These are phyloP conservation scores for Semnornis frantzii DNA, from an alignment of 2,113 vertebrate species.

Conservation along the genomic window DNA sequence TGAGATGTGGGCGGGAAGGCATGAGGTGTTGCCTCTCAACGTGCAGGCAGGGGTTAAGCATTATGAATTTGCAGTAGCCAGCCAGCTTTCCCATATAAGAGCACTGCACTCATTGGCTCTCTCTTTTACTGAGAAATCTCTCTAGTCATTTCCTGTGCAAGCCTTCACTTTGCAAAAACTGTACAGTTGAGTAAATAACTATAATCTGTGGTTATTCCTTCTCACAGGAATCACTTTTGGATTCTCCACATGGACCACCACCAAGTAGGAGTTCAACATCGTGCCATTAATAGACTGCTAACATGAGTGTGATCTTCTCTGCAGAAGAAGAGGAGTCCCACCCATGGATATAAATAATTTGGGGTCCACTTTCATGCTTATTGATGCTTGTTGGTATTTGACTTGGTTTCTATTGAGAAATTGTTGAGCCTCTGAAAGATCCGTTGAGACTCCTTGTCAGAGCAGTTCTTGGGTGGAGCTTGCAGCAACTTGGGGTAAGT, in stretches of 20 bases:
- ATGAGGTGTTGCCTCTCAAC: fast-evolving
- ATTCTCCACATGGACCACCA: not conserved
- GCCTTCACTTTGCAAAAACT: not conserved
- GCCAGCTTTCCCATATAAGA: conserved; percentile 66
- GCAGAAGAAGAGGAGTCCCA: not conserved
- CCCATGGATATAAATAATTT: not conserved
- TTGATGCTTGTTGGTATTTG: not conserved
- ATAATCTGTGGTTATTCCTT: not conserved
- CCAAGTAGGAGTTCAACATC: fast-evolving
- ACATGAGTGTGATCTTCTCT: not conserved
- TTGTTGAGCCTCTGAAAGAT: not conserved
- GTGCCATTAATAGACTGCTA: not conserved
- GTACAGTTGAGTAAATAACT: not conserved
- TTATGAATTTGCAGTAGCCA: not conserved
- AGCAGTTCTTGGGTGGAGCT: conserved; percentile 59
- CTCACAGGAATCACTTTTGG: not conserved
- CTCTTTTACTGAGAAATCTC: conserved; percentile 20
- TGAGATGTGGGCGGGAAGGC: not conserved
- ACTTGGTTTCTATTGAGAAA: not conserved
- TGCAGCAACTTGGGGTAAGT: conserved; percentile 39
- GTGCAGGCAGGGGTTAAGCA: conserved; percentile 51
- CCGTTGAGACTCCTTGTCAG: not conserved
- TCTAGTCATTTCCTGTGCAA: conserved; percentile 51
- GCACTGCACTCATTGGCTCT: conserved; percentile 51
- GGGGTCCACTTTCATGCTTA: not conserved